Evolutionary conservation across 2,797 vertebrate species (phyloP).

Genomic region (Falco naumanni): DNA sequence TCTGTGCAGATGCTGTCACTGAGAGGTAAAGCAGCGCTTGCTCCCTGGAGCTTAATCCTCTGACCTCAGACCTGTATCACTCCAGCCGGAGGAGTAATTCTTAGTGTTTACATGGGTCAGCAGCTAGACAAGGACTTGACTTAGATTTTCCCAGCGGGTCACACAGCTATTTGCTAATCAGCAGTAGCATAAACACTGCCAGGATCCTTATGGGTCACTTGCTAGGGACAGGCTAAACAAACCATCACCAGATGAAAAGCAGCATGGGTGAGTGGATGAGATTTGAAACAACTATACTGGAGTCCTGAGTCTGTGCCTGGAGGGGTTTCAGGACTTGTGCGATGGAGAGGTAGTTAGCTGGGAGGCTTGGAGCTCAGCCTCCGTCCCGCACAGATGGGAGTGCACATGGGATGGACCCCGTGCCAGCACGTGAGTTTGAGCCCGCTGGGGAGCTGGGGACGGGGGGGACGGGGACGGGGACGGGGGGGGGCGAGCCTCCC

Average conservation of each 20-base stretch:
- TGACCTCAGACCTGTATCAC: slow-evolving; percentile 28
- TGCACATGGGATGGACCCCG: fast-evolving
- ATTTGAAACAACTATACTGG: not conserved
- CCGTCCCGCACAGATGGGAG: fast-evolving
- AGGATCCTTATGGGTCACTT: slow-evolving; percentile 57
- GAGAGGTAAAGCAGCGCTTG: not conserved
- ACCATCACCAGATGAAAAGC: slow-evolving; percentile 48
- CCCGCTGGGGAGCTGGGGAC: fast-evolving
- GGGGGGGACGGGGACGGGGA: no score
- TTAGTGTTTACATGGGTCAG: slow-evolving; percentile 40
- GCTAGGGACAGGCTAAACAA: slow-evolving; percentile 61
- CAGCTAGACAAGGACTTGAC: slow-evolving; percentile 49
- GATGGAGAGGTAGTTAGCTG: not conserved
- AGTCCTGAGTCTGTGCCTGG: slow-evolving; percentile 7
- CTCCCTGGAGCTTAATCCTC: slow-evolving; percentile 38
- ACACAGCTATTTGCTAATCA: slow-evolving; percentile 10
- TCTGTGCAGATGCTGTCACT: not conserved
- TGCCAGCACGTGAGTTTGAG: not conserved
- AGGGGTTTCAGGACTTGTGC: not conserved
- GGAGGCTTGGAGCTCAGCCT: not conserved
- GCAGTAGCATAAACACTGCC: slow-evolving; percentile 15
- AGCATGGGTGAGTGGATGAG: slow-evolving; percentile 15
- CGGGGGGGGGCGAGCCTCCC: not conserved
- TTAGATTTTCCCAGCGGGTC: slow-evolving; percentile 49
- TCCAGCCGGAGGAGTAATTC: not conserved